Evolutionary conservation across 37 sponge, comb jelly and placozoan genomes (phyloP), one percentile per base, ranked within the genome.

Genomic region (Chondrosia reniformis): DNA sequence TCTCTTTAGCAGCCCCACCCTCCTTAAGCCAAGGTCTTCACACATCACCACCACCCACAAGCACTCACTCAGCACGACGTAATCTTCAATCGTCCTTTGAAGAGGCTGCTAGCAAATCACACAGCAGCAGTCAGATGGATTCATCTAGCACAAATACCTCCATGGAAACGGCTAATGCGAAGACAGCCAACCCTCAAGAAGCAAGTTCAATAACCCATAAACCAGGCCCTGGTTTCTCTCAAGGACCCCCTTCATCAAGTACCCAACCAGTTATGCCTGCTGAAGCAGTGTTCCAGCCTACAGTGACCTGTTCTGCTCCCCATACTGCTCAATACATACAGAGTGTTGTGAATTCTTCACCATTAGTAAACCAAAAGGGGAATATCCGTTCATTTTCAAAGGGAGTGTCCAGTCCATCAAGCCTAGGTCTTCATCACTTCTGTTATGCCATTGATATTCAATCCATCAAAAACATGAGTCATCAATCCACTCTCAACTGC

Each of bases 41-140:
- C 52, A 49, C 52, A 49, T 19, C 52, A 19, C 15, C 52, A 10
- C 52, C 52, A 49, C 52, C 52, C 52, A 49, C 52, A 19, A 49
- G 52, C 52, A 49, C 52, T 19, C 52, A 49, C 52, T 69, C 72
- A 5, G 72, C 72, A 40, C 39, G 36, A 34, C 41, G 72, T 19
- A 69, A 69, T 62, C 33, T 88, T 45, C 63, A 66, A 28, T 59
- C 28, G 46, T 88, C 88, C 10, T 83, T 88, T 65, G 88, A 88
- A 46, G 88, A 88, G 57, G 88, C 76, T 21, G 64, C 75, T n/a
- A n/a, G n/a, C n/a, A n/a, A n/a, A n/a, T 15, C 10, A 49, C 52
- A 49, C 52, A 10, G 15, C 15, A 15, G 10, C 52, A 49, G 15
- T 19, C 10, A 19, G 10, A 15, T 15, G 15, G 15, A 10, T 19